Conservation (phyloP, 2,797 vertebrate species). For the Scleropages formosus region DNA sequence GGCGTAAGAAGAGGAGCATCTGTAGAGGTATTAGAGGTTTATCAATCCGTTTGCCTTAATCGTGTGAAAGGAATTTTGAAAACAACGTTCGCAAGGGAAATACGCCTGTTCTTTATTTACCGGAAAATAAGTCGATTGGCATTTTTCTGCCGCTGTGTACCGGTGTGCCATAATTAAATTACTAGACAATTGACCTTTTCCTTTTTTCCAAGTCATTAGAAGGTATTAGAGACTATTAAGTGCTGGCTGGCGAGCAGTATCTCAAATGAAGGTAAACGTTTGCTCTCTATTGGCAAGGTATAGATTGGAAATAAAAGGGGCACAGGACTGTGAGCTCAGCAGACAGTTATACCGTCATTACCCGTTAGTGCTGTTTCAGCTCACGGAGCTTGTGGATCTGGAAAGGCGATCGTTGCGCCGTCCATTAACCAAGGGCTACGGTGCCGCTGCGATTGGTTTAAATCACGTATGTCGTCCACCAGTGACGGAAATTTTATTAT, state of each 20-base stretch:
- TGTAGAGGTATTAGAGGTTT: too few relatives aligned
- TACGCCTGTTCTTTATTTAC: slow-evolving; percentile 26
- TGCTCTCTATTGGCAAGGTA: slow-evolving; percentile 13
- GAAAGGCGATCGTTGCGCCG: neutral
- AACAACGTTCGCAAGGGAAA: too few relatives aligned
- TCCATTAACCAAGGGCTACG: too few relatives aligned
- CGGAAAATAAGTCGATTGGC: slow-evolving; percentile 31
- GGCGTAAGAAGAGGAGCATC: too few relatives aligned
- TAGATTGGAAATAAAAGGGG: neutral
- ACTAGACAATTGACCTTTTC: slow-evolving; percentile 10
- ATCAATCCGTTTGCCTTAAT: too few relatives aligned
- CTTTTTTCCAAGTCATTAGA: slow-evolving; percentile 38
- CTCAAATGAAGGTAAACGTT: slow-evolving; percentile 35
- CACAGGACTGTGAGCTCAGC: neutral
- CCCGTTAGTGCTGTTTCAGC: neutral
- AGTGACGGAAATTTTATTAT: neutral
- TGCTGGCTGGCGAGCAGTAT: neutral
- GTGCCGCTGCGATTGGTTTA: neutral
- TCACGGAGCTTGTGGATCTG: neutral
- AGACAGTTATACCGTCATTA: neutral
- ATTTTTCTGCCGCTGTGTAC: slow-evolving; percentile 38
- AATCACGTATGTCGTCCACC: neutral
- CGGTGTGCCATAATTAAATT: slow-evolving; percentile 35
- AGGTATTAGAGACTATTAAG: slow-evolving; percentile 25
- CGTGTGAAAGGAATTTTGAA: too few relatives aligned